Evolutionary conservation across 2,888 invertebrate species (phyloP), one percentile per base, ranked within the genome.

Genomic region (Sepiola atlantica): DNA sequence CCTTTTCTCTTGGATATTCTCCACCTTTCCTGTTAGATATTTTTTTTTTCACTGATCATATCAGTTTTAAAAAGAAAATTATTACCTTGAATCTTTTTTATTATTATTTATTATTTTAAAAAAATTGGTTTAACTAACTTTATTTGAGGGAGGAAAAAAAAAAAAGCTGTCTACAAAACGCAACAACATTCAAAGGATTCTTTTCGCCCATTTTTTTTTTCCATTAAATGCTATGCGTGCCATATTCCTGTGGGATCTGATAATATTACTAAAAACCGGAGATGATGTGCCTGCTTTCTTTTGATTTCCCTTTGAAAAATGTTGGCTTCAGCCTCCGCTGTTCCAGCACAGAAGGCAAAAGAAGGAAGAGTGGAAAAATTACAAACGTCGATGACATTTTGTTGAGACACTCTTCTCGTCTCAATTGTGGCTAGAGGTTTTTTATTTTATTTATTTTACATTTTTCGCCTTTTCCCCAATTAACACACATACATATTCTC

Each of bases 371-470:
- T 10, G 92, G 92, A 92, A 92, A 92, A 45, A 55, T 55, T 55
- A 55, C 54, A 55, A 92, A 55, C 92, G 55, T 92, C 77, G 77
- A 77, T 92, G 92, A 45, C 45, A 92, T 92, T 92, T 92, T 54
- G 28, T 92, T 92, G 92, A 92, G 55, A 55, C 54, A 92, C 92
- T 92, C 92, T 92, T 92, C 92, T 92, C 54, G 92, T 55, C 45
- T 55, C 54, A 92, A 92, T 55, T 92, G 54, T 92, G 92, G 92
- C 92, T 92, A 92, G 55, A 16, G 32, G 20, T 55, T 55, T 45
- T 35, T 90, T 45, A 32, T 90, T 32, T 90, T 90, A 35, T 90
- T 90, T 35, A 32, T 90, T 32, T n/a, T 90, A 32, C 90, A 32
- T 90, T 90, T 90, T 90, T 90, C 35, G 90, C n/a, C 4, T 77